phyloP scores from a whole-genome alignment of 30 jellyfish, hydroid and myxozoan species.

The Mastigias papua region DNA sequence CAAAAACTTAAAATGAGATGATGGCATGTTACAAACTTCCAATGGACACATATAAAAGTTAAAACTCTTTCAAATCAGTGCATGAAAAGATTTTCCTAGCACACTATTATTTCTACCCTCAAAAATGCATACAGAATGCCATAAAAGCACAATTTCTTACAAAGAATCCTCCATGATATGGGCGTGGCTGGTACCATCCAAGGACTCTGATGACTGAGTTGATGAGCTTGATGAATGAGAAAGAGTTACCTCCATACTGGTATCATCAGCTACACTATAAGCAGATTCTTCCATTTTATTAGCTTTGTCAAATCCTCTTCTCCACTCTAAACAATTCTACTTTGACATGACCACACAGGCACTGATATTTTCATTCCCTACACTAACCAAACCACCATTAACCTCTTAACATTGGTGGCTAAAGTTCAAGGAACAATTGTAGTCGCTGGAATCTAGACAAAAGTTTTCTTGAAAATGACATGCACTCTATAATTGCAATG shows the following conservation, averaged over 20 bases:
- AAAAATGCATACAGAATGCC: not conserved
- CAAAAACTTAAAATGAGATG: too few relatives aligned
- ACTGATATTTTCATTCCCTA: not conserved
- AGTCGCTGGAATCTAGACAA: too few relatives aligned
- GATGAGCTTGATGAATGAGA: not conserved
- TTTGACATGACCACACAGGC: not conserved
- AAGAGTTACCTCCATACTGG: not conserved
- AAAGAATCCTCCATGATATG: not conserved
- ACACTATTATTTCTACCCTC: not conserved
- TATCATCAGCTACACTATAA: not conserved
- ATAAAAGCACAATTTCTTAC: not conserved
- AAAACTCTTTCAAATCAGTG: too few relatives aligned
- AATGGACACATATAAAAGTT: too few relatives aligned
- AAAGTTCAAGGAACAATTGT: not conserved
- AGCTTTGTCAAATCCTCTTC: not conserved
- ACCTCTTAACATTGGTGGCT: not conserved
- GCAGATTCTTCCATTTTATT: not conserved
- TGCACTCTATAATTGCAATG: too few relatives aligned
- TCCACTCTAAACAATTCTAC: not conserved
- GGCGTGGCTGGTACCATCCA: not conserved
- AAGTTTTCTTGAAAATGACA: too few relatives aligned
- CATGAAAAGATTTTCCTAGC: not conserved
- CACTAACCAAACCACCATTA: not conserved
- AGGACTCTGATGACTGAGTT: not conserved
- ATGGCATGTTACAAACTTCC: too few relatives aligned